phyloP scores from a whole-genome alignment of 2,113 vertebrate species.

The Nothocercus julius region DNA sequence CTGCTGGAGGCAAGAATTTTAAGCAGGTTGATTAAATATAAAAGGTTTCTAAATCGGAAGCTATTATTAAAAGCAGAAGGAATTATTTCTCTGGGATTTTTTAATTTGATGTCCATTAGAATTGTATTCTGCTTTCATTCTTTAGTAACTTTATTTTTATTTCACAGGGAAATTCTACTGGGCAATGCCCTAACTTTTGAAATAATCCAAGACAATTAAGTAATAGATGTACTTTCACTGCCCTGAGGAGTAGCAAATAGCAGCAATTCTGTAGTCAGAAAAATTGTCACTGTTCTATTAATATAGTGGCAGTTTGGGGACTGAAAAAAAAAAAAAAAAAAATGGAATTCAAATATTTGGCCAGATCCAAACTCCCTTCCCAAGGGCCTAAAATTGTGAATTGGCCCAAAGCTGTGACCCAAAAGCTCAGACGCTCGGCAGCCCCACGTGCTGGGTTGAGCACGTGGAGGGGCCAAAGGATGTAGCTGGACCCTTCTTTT shows the following conservation, averaged over 20 bases:
- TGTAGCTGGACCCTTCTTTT: neutral
- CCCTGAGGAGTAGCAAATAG: neutral
- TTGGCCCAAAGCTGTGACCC: neutral
- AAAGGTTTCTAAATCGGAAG: slow-evolving; percentile 4
- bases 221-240: neutral
- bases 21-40: slow-evolving; percentile 51
- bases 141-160: neutral
- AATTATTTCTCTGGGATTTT: neutral
- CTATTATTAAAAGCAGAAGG: slow-evolving; percentile 15
- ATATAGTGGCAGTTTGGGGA: neutral
- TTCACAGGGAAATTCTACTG: neutral
- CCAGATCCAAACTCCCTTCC: neutral
- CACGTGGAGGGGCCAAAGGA: neutral
- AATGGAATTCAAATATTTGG: neutral
- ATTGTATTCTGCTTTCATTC: neutral
- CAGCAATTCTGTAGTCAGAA: neutral
- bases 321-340: neutral
- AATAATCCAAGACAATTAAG: neutral
- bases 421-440: neutral
- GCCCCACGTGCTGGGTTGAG: neutral
- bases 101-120: neutral
- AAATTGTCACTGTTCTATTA: neutral
- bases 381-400: neutral
- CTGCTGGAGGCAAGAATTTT: slow-evolving; percentile 63
- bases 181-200: neutral